Evolutionary conservation across 2,113 vertebrate species (phyloP).

Genomic region (Taxidea taxus): DNA sequence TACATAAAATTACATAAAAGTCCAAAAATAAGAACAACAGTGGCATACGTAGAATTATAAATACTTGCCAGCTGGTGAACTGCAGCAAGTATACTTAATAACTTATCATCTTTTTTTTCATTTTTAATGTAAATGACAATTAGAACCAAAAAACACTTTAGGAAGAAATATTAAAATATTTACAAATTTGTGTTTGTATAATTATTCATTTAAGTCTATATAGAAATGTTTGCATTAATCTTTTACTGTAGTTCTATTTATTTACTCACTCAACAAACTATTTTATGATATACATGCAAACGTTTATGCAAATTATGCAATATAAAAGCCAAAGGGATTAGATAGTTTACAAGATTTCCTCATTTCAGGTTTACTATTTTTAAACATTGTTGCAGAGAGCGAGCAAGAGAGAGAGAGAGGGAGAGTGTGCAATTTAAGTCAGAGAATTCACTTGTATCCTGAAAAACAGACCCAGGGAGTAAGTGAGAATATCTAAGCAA

Average conservation of each 20-base stretch:
- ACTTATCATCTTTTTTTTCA: background rate
- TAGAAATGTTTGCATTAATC: background rate
- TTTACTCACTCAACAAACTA: background rate
- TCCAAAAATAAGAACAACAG: background rate
- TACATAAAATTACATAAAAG: background rate
- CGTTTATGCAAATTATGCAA: background rate
- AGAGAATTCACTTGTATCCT: background rate
- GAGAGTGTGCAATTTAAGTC: background rate
- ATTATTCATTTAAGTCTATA: background rate
- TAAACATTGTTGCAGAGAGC: background rate
- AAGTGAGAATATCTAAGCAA: background rate
- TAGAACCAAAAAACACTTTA: background rate
- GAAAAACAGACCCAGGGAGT: background rate
- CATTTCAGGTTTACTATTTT: background rate
- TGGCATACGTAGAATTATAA: background rate
- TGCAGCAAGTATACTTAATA: background rate
- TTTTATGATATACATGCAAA: background rate
- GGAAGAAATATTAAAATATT: conserved; percentile 26
- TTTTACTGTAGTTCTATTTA: conserved; percentile 4
- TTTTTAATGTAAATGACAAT: background rate
- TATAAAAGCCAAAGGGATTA: background rate
- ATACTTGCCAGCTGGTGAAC: background rate
- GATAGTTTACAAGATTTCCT: background rate
- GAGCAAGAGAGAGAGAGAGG: background rate
- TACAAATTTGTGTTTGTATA: background rate